Percentiles rank a stretch among this genome's conserved stretches.
Evolutionary conservation across 2,888 invertebrate species (phyloP).

Genomic region (Cosmopolites sordidus): DNA sequence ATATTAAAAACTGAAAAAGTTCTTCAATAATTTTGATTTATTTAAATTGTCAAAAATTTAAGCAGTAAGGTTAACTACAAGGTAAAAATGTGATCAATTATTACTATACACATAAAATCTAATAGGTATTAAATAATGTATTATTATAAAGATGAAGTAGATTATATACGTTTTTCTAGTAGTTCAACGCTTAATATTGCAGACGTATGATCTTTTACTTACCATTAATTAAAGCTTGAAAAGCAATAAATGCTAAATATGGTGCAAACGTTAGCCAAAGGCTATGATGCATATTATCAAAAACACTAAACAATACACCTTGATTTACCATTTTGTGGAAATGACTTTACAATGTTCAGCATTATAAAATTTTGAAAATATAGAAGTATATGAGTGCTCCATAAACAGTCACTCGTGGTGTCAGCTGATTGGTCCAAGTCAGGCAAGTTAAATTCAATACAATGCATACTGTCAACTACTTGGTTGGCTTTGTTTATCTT

Average conservation of each 20-base stretch:
- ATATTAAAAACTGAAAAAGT: too few species aligned
- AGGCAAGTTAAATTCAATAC: not conserved
- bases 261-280: constrained; percentile 61
- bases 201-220: constrained; percentile 37
- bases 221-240: constrained; percentile 69
- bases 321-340: constrained; percentile 18
- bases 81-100: too few species aligned
- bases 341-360: constrained; percentile 27
- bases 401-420: constrained; percentile 47
- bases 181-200: not conserved
- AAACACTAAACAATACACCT: constrained; percentile 43
- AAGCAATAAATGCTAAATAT: constrained; percentile 62
- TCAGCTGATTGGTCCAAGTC: constrained; percentile 50
- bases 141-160: too few species aligned
- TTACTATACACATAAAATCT: too few species aligned
- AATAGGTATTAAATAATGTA: too few species aligned
- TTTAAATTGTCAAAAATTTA: too few species aligned
- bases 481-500: not conserved
- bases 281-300: constrained; percentile 51
- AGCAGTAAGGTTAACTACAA: too few species aligned
- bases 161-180: too few species aligned
- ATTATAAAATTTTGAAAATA: constrained; percentile 9
- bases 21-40: too few species aligned
- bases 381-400: constrained; percentile 1
- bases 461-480: not conserved